A percentile compares a stretch with the other conserved stretches of the same genome.
These are phyloP conservation scores for Apis cerana DNA, from an alignment of 1,140 invertebrate genomes.

Conservation along the genomic window DNA sequence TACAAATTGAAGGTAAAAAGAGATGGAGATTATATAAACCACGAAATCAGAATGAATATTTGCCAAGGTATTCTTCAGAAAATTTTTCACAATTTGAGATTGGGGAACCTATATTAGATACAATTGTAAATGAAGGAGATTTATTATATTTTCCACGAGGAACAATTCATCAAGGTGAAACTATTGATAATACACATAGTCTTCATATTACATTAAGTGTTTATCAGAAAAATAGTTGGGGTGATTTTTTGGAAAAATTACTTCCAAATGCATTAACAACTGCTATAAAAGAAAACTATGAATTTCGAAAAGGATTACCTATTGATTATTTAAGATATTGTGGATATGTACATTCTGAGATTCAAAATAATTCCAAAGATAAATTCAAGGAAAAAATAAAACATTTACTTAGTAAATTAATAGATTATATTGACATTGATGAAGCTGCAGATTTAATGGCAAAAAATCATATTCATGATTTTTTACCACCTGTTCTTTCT, in stretches of 20 bases:
- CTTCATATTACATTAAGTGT: slow-evolving; percentile 96
- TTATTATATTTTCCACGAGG: slow-evolving; percentile 96
- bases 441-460: slow-evolving; percentile 92
- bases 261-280: slow-evolving; percentile 88
- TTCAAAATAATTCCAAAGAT: slow-evolving; percentile 79
- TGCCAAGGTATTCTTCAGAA: slow-evolving; percentile 90
- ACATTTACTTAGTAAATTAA: slow-evolving; percentile 84
- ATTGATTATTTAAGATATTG: slow-evolving; percentile 88
- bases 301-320: slow-evolving; percentile 91
- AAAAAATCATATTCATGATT: slow-evolving; percentile 91
- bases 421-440: slow-evolving; percentile 88
- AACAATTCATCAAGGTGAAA: slow-evolving; percentile 94
- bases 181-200: slow-evolving; percentile 89
- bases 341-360: slow-evolving; percentile 82
- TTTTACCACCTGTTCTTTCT: slow-evolving; percentile 90
- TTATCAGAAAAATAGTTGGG: slow-evolving; percentile 95
- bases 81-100: slow-evolving; percentile 92
- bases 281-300: slow-evolving; percentile 87
- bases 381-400: slow-evolving; percentile 84
- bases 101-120: slow-evolving; percentile 91
- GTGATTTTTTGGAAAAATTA: slow-evolving; percentile 92
- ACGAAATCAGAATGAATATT: slow-evolving; percentile 82
- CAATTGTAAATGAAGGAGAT: slow-evolving; percentile 92
- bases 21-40: slow-evolving; percentile 96
- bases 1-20: slow-evolving; percentile 98